Percentiles rank a stretch among this genome's conserved stretches.
Evolutionary conservation across 2,797 vertebrate species (phyloP).

Genomic region (Gadopsis marmoratus): DNA sequence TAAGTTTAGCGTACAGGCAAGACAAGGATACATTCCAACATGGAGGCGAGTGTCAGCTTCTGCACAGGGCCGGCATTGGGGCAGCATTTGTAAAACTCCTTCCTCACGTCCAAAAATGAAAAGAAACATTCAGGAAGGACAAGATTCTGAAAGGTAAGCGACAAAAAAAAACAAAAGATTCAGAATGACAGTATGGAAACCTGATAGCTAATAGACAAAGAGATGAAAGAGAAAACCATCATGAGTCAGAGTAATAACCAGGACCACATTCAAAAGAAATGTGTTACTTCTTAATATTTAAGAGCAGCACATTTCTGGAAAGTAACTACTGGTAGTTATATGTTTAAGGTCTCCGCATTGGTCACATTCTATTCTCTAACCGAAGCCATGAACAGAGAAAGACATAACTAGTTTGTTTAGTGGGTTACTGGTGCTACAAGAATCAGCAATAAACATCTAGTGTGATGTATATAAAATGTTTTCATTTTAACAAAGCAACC

Average conservation of each 20-base stretch:
- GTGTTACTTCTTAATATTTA: background rate
- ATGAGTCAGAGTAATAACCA: background rate
- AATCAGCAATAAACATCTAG: background rate
- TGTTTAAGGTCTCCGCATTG: background rate
- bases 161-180: conserved; percentile 24
- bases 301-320: background rate
- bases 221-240: background rate
- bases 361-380: background rate
- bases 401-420: background rate
- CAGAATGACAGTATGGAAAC: background rate
- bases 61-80: conserved; percentile 85
- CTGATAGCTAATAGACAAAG: background rate
- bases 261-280: background rate
- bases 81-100: conserved; percentile 93
- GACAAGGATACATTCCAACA: conserved; percentile 94
- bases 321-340: background rate
- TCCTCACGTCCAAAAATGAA: conserved; percentile 93
- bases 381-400: background rate
- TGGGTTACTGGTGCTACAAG: conserved; percentile 28
- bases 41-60: conserved; percentile 89
- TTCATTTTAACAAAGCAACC: background rate
- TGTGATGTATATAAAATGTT: background rate
- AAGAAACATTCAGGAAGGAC: conserved; percentile 94
- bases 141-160: conserved; percentile 86
- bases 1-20: background rate